Base-by-base conservation (phyloP, 2,888 invertebrate species). In the Eupithecia tripunctaria region DNA sequence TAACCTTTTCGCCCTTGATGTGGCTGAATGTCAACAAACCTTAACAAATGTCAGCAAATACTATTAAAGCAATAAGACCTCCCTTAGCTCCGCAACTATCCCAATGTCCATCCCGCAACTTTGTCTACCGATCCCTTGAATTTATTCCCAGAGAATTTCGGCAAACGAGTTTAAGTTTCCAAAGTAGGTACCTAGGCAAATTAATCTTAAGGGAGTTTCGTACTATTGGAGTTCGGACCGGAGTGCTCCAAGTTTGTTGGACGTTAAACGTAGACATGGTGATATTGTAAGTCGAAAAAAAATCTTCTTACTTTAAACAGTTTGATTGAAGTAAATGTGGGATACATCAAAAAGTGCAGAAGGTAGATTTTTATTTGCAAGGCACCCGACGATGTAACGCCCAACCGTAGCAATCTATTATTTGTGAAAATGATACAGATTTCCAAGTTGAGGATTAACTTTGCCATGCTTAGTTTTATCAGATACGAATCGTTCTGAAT, bases 151-250 rank as follows among this genome's bases (percentile, higher is more conserved):
- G 91, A 90, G 92, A 92, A 92, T 93, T 92, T 85, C 89, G 89
- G 88, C 91, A 88, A 92, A 92, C 90, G 93, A 93, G 94, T 93
- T 92, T 92, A 93, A 94, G 91, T 94, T 94, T 88, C 87, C 84
- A 85, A 91, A 91, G 82, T 88, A 91, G 91, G 83, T 88, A 86
- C 91, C 75, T 89, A 87, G 85, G 87, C 89, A 94, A 94, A 94
- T 94, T 94, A 94, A 94, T 94, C 94, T 94, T 94, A 89, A 90
- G 93, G 93, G 94, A 94, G 92, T 92, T 89, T 90, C 89, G 91
- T 91, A 91, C 89, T 92, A 91, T 91, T 91, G 90, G 86, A 85
- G 81, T 88, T 84, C 82, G 84, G 85, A 87, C 89, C 89, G 87
- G 86, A 91, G 89, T 88, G 84, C 83, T 87, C 88, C 84, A 88